Evolutionary conservation across 1,140 invertebrate species (phyloP).

Genomic region (Cotesia typhae): DNA sequence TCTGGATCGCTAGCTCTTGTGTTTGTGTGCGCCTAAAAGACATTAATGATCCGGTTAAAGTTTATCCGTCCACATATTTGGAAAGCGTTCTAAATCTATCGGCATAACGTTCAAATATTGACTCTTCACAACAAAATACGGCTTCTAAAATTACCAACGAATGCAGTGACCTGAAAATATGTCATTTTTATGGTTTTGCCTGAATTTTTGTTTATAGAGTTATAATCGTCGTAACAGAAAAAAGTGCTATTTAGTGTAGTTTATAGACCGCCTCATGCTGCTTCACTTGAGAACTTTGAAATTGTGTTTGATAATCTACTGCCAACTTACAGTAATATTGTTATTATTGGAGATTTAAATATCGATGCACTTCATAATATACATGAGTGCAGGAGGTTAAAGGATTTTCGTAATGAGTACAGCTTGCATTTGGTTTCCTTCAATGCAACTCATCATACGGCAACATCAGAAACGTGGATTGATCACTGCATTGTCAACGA

Average conservation of each 20-base stretch:
- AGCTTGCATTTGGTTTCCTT: slow-evolving; percentile 11
- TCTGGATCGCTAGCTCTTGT: not conserved
- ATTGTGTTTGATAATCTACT: not conserved
- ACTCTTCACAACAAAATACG: too few species aligned
- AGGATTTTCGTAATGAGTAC: not conserved
- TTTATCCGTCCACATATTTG: not conserved
- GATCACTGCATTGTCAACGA: slow-evolving; percentile 15
- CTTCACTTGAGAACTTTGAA: slow-evolving; percentile 6
- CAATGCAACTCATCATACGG: slow-evolving; percentile 23
- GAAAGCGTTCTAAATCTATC: not conserved
- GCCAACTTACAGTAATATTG: not conserved
- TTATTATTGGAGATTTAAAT: slow-evolving; percentile 12
- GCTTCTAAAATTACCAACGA: not conserved
- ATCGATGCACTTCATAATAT: not conserved
- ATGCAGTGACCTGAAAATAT: not conserved
- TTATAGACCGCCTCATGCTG: slow-evolving; percentile 23
- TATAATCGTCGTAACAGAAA: not conserved
- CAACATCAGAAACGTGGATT: slow-evolving; percentile 20
- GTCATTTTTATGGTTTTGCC: slow-evolving; percentile 9
- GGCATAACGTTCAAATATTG: not conserved
- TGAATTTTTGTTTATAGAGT: not conserved
- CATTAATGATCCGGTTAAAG: not conserved
- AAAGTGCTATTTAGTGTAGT: slow-evolving; percentile 27
- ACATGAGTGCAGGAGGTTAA: not conserved
- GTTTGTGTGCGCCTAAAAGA: too few species aligned